Percentiles rank a stretch among this genome's conserved stretches.
Conservation (phyloP, 2,888 invertebrate species). For the Amorpha juglandis region DNA sequence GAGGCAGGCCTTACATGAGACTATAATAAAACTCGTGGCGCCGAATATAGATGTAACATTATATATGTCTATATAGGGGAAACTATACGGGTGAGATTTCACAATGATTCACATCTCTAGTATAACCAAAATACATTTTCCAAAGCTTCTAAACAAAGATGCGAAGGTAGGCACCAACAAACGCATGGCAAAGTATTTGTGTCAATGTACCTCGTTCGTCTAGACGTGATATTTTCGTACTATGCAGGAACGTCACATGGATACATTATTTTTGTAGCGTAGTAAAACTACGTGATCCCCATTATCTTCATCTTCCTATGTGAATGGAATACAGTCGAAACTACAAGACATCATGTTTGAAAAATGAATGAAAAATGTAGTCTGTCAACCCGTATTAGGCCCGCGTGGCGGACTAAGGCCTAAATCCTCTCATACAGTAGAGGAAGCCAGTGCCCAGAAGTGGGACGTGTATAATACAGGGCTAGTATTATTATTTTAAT, state of each 20-base stretch:
- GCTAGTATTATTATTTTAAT: no score
- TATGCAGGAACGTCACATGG: conserved; percentile 30
- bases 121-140: neutral
- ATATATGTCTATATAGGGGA: neutral
- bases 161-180: conserved; percentile 26
- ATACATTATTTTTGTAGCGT: conserved; percentile 21
- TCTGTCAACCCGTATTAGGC: no score
- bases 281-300: conserved; percentile 3
- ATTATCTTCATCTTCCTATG: conserved; percentile 10
- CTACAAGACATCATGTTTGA: conserved; percentile 32
- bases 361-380: no score
- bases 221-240: conserved; percentile 60
- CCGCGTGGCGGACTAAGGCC: no score
- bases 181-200: conserved; percentile 44
- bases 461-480: no score
- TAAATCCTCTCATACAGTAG: no score
- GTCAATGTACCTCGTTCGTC: conserved; percentile 54
- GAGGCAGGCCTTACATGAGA: no score
- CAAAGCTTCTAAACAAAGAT: conserved; percentile 6
- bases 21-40: no score
- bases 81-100: neutral
- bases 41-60: no score
- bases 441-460: no score
- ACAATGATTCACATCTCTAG: neutral
- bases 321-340: conserved; percentile 20